Percentiles rank a stretch among this genome's conserved stretches.
Evolutionary conservation across 2,888 invertebrate genomes (phyloP).

Genomic region (Ennomos fuscantarius): DNA sequence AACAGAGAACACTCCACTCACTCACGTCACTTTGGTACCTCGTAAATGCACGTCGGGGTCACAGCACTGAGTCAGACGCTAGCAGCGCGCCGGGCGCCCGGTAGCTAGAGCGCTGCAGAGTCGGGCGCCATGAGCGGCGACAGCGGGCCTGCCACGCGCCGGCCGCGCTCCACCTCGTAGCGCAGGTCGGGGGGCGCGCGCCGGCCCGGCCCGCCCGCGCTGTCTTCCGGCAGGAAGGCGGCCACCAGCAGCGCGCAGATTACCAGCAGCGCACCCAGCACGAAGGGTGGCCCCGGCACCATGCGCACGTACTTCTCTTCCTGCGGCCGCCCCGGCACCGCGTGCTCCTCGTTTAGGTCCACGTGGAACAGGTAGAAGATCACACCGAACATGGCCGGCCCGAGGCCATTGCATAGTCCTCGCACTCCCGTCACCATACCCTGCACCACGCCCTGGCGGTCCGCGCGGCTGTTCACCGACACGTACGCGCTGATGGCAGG

Average conservation of each 20-base stretch:
- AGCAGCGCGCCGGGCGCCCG: slow-evolving; percentile 73
- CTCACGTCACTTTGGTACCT: slow-evolving; percentile 71
- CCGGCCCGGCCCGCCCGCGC: slow-evolving; percentile 57
- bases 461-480: slow-evolving; percentile 98
- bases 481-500: slow-evolving; percentile 99
- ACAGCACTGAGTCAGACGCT: slow-evolving; percentile 71
- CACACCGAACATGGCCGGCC: slow-evolving; percentile 99
- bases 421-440: slow-evolving; percentile 99
- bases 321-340: slow-evolving; percentile 61
- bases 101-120: slow-evolving; percentile 89
- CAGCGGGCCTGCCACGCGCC: slow-evolving; percentile 90
- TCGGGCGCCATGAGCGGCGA: slow-evolving; percentile 92
- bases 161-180: slow-evolving; percentile 92
- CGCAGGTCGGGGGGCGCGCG: slow-evolving; percentile 88
- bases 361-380: slow-evolving; percentile 99
- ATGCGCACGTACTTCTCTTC: slow-evolving; percentile 87
- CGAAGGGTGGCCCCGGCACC: slow-evolving; percentile 99
- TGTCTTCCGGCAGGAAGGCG: slow-evolving; percentile 92
- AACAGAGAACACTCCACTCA: slow-evolving; percentile 59
- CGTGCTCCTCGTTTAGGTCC: slow-evolving; percentile 93
- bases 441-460: slow-evolving; percentile 97
- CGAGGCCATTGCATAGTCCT: slow-evolving; percentile 98
- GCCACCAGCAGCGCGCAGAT: slow-evolving; percentile 97
- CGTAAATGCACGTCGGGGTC: slow-evolving; percentile 66
- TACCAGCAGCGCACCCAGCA: slow-evolving; percentile 98